Conservation (phyloP, 2,113 vertebrate genomes). For the Trachemys scripta region DNA sequence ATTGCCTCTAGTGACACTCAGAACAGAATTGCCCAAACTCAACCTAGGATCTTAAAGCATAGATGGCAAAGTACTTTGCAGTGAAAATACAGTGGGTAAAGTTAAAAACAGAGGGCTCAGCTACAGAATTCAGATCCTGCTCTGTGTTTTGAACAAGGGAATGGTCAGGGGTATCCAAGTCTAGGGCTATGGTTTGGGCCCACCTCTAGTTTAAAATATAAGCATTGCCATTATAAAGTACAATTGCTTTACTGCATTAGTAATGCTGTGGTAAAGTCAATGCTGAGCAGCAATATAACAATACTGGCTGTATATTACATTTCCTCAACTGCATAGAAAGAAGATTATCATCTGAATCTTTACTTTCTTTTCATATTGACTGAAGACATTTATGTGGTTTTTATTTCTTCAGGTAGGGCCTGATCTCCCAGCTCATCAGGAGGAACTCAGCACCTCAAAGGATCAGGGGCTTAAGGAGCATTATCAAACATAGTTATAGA, state of each 20-base stretch:
- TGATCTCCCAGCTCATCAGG: not conserved
- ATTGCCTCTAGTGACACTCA: rapidly evolving
- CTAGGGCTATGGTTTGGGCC: not conserved
- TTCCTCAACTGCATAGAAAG: rapidly evolving
- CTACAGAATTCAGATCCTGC: not conserved
- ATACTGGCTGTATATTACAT: not conserved
- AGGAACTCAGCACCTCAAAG: not conserved
- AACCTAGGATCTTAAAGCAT: not conserved
- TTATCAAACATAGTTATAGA: not conserved
- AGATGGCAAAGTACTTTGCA: not conserved
- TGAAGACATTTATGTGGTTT: not conserved
- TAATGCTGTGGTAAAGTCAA: not conserved
- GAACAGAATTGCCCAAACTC: not conserved
- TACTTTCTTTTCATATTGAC: not conserved
- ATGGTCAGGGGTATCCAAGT: not conserved
- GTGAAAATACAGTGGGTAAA: not conserved
- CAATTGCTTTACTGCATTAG: not conserved
- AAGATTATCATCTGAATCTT: not conserved
- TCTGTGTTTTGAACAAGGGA: not conserved
- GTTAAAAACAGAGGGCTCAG: not conserved
- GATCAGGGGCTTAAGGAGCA: not conserved
- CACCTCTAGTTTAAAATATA: not conserved
- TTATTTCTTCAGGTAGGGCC: not conserved
- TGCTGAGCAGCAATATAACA: not conserved
- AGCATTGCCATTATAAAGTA: not conserved